Conservation (phyloP, 2,888 invertebrate genomes). For the Ceriagrion tenellum region DNA sequence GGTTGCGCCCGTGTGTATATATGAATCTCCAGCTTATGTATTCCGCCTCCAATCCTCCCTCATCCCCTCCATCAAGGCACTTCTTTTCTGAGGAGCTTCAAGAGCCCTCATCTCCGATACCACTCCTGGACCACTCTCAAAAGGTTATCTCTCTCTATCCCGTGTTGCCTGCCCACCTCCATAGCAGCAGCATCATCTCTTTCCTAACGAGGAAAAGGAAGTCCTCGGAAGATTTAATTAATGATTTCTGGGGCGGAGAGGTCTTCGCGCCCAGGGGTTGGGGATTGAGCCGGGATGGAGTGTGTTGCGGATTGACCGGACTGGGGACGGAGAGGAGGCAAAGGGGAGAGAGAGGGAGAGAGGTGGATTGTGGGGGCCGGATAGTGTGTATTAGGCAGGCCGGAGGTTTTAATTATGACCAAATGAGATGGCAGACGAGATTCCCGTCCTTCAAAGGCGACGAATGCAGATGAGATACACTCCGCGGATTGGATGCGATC, state of each 20-base stretch:
- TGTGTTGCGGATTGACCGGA: background rate
- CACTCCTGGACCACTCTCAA: background rate
- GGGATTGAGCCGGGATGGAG: background rate
- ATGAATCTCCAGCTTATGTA: background rate
- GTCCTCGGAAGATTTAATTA: slow-evolving; percentile 51
- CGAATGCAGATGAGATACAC: background rate
- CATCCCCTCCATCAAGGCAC: background rate
- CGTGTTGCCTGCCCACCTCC: background rate
- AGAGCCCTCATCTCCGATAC: slow-evolving; percentile 35
- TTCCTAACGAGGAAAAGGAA: slow-evolving; percentile 36
- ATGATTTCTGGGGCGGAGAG: slow-evolving; percentile 1
- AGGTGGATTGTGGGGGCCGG: background rate
- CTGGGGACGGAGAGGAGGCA: background rate
- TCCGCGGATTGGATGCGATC: background rate
- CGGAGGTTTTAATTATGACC: background rate
- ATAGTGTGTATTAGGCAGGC: background rate
- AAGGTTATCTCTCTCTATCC: slow-evolving; percentile 14
- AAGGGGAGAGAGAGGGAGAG: background rate
- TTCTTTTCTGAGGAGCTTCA: background rate
- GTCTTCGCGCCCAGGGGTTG: background rate
- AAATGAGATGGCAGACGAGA: background rate
- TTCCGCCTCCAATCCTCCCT: background rate
- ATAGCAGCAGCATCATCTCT: slow-evolving; percentile 24
- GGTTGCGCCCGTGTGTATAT: background rate
- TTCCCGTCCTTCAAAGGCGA: background rate